A percentile compares a stretch with the other conserved stretches of the same genome.
phyloP scores from a whole-genome alignment of 1,140 invertebrate species.

The Orchesella cincta region DNA sequence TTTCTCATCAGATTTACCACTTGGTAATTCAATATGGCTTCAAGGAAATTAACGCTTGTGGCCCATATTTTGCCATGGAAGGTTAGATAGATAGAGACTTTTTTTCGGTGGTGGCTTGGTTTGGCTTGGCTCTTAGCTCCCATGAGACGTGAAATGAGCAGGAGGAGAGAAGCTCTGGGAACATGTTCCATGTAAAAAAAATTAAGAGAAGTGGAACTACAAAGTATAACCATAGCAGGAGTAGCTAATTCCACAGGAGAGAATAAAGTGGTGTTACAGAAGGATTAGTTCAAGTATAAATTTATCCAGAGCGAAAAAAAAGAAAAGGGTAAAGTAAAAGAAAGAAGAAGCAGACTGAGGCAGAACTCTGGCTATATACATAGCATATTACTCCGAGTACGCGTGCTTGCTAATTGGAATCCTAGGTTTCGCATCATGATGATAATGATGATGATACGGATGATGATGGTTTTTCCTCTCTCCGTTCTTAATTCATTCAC shows the following conservation, averaged over 20 bases:
- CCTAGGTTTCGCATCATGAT: conserved; percentile 42
- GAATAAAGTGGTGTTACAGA: conserved; percentile 2
- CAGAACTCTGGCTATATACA: no score
- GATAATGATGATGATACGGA: conserved; percentile 7
- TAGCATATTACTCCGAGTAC: no score
- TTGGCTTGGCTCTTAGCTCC: no score
- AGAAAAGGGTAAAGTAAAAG: conserved; percentile 14
- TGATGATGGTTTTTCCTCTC: neutral
- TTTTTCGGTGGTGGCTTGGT: no score
- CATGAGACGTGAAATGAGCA: conserved; percentile 24
- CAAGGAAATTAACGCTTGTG: conserved; percentile 48
- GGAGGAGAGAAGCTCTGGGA: neutral
- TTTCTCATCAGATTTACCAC: conserved; percentile 35
- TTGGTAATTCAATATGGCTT: conserved; percentile 46
- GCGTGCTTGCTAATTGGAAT: conserved; percentile 47
- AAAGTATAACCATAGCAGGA: neutral
- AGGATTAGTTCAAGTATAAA: conserved; percentile 46
- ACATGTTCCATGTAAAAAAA: conserved; percentile 13
- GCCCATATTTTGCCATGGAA: conserved; percentile 35
- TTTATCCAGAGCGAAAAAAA: conserved; percentile 20
- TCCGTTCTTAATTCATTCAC: neutral
- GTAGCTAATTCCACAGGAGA: neutral
- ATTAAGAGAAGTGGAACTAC: conserved; percentile 18
- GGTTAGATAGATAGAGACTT: neutral
- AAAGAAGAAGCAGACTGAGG: conserved; percentile 6